Base-by-base conservation (phyloP, 1,140 invertebrate genomes). In the Micrasema longulum region DNA sequence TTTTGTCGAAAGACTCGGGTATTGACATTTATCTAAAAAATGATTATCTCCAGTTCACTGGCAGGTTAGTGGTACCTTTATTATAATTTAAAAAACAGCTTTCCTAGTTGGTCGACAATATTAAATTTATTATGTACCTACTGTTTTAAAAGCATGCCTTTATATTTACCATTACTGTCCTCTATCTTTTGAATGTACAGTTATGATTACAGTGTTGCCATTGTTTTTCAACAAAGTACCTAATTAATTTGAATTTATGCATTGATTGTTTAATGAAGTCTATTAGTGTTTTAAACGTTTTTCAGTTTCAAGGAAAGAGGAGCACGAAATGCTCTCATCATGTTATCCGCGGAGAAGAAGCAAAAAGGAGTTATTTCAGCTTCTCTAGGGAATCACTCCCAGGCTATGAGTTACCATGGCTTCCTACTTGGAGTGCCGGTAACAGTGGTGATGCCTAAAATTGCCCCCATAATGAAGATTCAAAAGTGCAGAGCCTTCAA, bases 391-490 rank as follows among this genome's bases (percentile, higher is more conserved):
- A 98, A 98, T 80, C 96, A 98, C 82, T 96, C 96, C 0, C 81
- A 87, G 76, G 96, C 92, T 0, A 83, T 98, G 7, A 90, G 90
- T 69, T 98, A 96, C 80, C 96, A 98, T 79, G 96, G 95, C 1
- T 85, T 90, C 73, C 86, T 89, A 68, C 84, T 98, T 0, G 87
- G 88, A 5, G 92, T 98, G 48, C 91, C 93, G 0, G 92, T 96
- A 0, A 97, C 95, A 0, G 96, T 98, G 1, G 93, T 98, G 0
- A 98, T 98, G 96, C 96, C 96, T 0, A 89, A 91, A 11, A 88
- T 94, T 1, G 94, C 95, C 0, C 93, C 95, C 0, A 93, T 98
- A 45, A 97, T 97, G 95, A 98, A 98, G 84, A 92, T 98, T 47
- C 88, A 94, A 73, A 90, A 92, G 57, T 98, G 96, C 79, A 87